Percentiles rank a stretch among this genome's conserved stretches.
phyloP scores from a whole-genome alignment of 2,113 vertebrate species.

The Potamarius usumacintae region DNA sequence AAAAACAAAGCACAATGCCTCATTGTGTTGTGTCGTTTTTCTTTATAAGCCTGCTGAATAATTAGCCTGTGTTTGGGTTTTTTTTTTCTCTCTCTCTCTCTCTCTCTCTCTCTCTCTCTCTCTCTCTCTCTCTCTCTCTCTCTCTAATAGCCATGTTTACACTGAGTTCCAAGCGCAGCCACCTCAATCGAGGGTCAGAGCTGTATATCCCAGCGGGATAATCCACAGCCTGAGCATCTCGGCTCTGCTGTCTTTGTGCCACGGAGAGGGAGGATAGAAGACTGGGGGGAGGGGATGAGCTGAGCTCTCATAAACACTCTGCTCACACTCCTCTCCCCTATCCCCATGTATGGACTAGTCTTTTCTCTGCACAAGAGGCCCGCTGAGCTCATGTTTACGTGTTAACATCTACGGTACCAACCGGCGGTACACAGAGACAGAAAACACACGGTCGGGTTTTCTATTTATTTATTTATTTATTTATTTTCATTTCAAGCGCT shows the following conservation, averaged over 20 bases:
- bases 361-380: conserved; percentile 27
- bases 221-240: conserved; percentile 55
- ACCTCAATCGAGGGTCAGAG: conserved; percentile 51
- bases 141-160: conserved; percentile 46
- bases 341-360: conserved; percentile 53
- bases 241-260: conserved; percentile 38
- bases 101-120: neutral
- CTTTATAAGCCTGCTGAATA: conserved; percentile 25
- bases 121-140: neutral
- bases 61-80: conserved; percentile 18
- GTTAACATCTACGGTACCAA: neutral
- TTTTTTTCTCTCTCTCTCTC: neutral
- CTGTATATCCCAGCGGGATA: conserved; percentile 45
- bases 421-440: neutral
- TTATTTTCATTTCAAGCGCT: neutral
- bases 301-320: conserved; percentile 23
- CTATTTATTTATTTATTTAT: neutral
- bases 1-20: conserved; percentile 28
- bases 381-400: conserved; percentile 32
- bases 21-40: conserved; percentile 27
- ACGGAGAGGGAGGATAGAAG: conserved; percentile 1
- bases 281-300: neutral
- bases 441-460: neutral
- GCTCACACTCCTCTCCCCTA: conserved; percentile 21
- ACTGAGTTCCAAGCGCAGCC: conserved; percentile 45